A percentile compares a stretch with the other conserved stretches of the same genome.
Evolutionary conservation across 2,797 vertebrate genomes (phyloP).

Genomic region (Hydrocynus forskahlii): DNA sequence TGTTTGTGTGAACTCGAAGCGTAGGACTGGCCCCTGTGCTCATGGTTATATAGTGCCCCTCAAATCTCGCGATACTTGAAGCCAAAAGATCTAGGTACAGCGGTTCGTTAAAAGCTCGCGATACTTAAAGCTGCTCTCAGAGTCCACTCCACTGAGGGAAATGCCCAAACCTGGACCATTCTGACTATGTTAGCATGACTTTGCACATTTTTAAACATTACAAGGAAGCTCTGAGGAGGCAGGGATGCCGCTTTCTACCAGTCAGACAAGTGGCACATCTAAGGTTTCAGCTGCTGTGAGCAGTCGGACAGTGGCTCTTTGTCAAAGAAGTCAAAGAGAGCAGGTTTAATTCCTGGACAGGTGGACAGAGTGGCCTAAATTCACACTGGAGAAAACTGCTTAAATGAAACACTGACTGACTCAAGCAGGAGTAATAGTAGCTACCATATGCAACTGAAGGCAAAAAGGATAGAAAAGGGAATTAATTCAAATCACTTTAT

Average conservation of each 20-base stretch:
- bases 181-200: slow-evolving; percentile 73
- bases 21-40: background rate
- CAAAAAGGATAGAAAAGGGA: too few species aligned
- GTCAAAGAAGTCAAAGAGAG: background rate
- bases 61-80: slow-evolving; percentile 72
- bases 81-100: background rate
- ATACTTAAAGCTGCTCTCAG: background rate
- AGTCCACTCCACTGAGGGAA: background rate
- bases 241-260: background rate
- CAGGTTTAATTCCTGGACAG: background rate
- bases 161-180: background rate
- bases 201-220: slow-evolving; percentile 67
- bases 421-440: too few species aligned
- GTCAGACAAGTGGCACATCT: background rate
- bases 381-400: background rate
- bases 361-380: background rate
- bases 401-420: too few species aligned
- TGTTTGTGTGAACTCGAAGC: background rate
- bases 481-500: too few species aligned
- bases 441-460: too few species aligned
- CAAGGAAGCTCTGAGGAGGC: background rate
- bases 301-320: background rate
- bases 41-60: slow-evolving; percentile 57
- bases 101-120: background rate
- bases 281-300: background rate